Base-by-base conservation (phyloP, 2,888 invertebrate genomes). In the Drosophila mulleri region DNA sequence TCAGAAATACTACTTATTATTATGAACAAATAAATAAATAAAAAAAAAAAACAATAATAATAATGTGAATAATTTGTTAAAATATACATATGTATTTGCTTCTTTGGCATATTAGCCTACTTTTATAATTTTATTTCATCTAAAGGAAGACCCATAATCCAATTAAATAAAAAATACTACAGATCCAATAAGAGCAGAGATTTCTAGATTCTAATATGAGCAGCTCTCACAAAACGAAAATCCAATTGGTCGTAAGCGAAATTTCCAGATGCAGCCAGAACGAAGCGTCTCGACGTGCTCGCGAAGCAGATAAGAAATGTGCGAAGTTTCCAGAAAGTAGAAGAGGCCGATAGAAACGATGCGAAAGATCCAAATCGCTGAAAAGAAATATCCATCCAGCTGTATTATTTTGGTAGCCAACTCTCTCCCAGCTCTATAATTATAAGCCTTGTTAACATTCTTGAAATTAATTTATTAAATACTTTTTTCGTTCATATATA, bases 391-490 rank as follows among this genome's bases (percentile, higher is more conserved):
- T 16, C n/a, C 39, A 39, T 16, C n/a, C 18, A 42, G 18, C 11
- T 3, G 18, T n/a, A 11, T 18, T 42, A 4, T 18, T 18, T 3
- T n/a, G 3, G 32, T 11, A 32, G 32, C 32, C 11, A 3, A 32
- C 32, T 32, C 32, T 32, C 11, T 32, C 32, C 32, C 32, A n/a
- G 18, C 2, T 42, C 4, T 6, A 18, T 12, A 32, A 50, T 32
- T 32, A 29, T 2, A 50, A 18, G 32, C 3, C 1, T 32, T 1
- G 3, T 29, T 41, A 66, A 44, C 20, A 63, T 72, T 32, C 18
- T 58, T 61, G 56, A 32, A 66, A 64, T 82, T 65, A 68, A 35
- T 75, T 78, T 81, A 78, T 82, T 82, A 76, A 80, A 77, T 72
- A 71, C 58, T 67, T 65, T n/a, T 62, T 8, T 59, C 37, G 37